These are phyloP conservation scores for Metellina segmentata DNA, from an alignment of 2,888 invertebrate genomes.

Conservation along the genomic window DNA sequence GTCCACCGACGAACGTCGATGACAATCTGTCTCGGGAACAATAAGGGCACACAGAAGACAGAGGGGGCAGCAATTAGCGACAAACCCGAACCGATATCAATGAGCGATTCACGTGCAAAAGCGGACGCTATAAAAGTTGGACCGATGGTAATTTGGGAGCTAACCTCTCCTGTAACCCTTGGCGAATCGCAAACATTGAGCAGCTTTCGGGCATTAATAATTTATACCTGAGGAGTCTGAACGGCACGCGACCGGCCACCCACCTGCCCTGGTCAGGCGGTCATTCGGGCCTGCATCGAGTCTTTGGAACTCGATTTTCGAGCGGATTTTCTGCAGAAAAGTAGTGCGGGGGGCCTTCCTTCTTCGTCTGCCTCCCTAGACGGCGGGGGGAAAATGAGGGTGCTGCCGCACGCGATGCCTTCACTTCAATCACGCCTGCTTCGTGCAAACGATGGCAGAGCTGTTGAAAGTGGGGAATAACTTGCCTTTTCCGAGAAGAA, in stretches of 20 bases:
- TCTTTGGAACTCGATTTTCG: conserved; percentile 66
- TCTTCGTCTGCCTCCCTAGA: not conserved
- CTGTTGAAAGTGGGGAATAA: not conserved
- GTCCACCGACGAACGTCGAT: conserved; percentile 44
- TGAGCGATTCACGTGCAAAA: conserved; percentile 70
- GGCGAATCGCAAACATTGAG: conserved; percentile 67
- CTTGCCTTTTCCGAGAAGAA: too few species aligned
- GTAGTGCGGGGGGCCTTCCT: conserved; percentile 38
- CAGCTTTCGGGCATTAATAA: conserved; percentile 66
- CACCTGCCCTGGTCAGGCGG: conserved; percentile 52
- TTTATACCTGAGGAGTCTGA: conserved; percentile 55
- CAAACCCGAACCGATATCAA: conserved; percentile 68
- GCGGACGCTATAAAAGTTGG: conserved; percentile 59
- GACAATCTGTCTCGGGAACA: conserved; percentile 52
- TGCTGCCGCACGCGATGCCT: conserved; percentile 64
- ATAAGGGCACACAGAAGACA: conserved; percentile 38
- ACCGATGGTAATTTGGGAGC: conserved; percentile 56
- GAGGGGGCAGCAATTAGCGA: conserved; percentile 60
- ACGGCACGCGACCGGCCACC: conserved; percentile 49
- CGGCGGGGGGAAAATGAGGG: conserved; percentile 44
- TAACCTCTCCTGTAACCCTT: conserved; percentile 70
- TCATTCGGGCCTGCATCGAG: conserved; percentile 61
- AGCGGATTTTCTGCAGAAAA: conserved; percentile 64
- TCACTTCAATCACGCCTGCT: conserved; percentile 54
- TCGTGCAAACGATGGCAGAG: not conserved